Evolutionary conservation across 2,888 invertebrate species (phyloP), one percentile per base, ranked within the genome.

Genomic region (Oxycera nigricornis): DNA sequence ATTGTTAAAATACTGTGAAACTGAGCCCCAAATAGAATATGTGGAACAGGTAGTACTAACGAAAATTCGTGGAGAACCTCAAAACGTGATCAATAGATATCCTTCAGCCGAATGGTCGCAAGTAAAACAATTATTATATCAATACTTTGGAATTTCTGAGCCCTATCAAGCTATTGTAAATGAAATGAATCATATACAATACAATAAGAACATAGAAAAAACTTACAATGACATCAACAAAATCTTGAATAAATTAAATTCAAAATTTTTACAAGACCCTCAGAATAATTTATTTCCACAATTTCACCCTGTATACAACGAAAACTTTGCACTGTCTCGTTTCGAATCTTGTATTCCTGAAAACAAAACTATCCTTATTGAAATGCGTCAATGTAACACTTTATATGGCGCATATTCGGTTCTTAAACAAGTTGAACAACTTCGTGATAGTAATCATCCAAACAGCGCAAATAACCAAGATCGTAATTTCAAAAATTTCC

Each of bases 201-300:
- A 50, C 17, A 50, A 50, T n/a, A 50, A 6, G 17, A n/a, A 50
- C 17, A n/a, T n/a, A n/a, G n/a, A n/a, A n/a, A n/a, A n/a, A n/a
- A n/a, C n/a, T n/a, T n/a, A n/a, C n/a, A n/a, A n/a, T n/a, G n/a
- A n/a, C n/a, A n/a, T n/a, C n/a, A n/a, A n/a, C n/a, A n/a, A n/a
- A n/a, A n/a, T n/a, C n/a, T 50, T 4, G 17, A 50, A 50, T 50
- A n/a, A 50, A 50, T n/a, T n/a, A 9, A n/a, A n/a, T n/a, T 9
- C 50, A n/a, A 50, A 50, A 50, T 50, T n/a, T n/a, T n/a, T 50
- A 50, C 57, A 57, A 57, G 57, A 57, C n/a, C 57, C 57, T n/a
- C 3, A 57, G 4, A 57, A 57, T 4, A 3, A 57, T 7, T 26
- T 24, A 7, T 57, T 57, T 57, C 57, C 57, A 57, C 57, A 57